phyloP scores from a whole-genome alignment of 1,140 invertebrate genomes.

The Stegodyphus mimosarum region DNA sequence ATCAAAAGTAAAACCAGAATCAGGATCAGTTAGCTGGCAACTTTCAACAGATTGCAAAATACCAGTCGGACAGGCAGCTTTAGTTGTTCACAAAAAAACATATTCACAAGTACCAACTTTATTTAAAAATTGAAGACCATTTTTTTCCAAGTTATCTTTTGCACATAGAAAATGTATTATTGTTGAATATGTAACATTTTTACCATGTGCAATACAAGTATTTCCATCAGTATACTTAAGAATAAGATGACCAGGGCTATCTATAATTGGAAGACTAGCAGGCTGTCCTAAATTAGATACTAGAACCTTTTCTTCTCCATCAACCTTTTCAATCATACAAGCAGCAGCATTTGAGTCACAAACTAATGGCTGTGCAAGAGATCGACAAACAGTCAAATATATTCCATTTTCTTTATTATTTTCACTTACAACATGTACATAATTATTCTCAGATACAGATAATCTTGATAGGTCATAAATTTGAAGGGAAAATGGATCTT shows the following conservation, averaged over 20 bases:
- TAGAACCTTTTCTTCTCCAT: constrained; percentile 56
- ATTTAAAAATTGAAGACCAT: constrained; percentile 42
- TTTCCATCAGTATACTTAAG: constrained; percentile 65
- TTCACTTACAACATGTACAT: constrained; percentile 64
- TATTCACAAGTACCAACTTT: constrained; percentile 65
- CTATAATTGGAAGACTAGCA: constrained; percentile 18
- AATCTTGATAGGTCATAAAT: constrained; percentile 67
- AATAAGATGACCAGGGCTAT: constrained; percentile 32
- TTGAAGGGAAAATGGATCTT: constrained; percentile 62
- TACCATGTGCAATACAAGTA: constrained; percentile 63
- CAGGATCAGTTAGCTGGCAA: constrained; percentile 65
- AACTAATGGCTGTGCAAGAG: constrained; percentile 62
- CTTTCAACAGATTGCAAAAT: constrained; percentile 52
- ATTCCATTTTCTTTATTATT: constrained; percentile 64
- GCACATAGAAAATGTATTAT: constrained; percentile 66
- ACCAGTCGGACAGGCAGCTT: constrained; percentile 65
- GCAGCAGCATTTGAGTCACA: constrained; percentile 65
- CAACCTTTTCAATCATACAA: constrained; percentile 63
- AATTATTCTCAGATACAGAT: constrained; percentile 64
- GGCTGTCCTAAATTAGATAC: constrained; percentile 40
- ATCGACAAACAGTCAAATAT: constrained; percentile 67
- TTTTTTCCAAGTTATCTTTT: constrained; percentile 40
- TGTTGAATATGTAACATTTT: constrained; percentile 63
- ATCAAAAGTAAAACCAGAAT: no score
- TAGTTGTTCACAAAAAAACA: constrained; percentile 65